Base-by-base conservation (phyloP, 37 sponge, comb jelly and placozoan species). In the Theonella swinhoei region DNA sequence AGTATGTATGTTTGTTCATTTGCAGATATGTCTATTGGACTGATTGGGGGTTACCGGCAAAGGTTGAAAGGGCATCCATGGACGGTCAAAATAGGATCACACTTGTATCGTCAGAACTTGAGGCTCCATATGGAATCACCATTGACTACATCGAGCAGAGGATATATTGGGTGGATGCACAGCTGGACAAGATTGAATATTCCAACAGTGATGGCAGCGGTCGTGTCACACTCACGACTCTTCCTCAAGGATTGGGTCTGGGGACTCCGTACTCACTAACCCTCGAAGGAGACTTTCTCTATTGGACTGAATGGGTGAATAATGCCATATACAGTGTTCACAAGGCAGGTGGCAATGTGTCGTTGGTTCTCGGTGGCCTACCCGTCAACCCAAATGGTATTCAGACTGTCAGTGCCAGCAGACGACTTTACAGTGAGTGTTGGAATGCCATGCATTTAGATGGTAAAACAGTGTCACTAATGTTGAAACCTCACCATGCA, bases 291-390 rank as follows among this genome's bases (percentile, higher is more conserved):
- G 64, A 85, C 59, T 24, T 22, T 0, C 40, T 91, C 38, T 94
- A 83, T 71, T 94, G 83, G 78, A 72, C 88, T 29, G 94, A 94
- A 58, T 90, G 91, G 88, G 28, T 9, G 4, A 36, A 65, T 26
- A 68, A 75, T 20, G 24, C 71, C 20, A 41, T 94, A 4, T 41
- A 31, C 58, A 28, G n/a, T 33, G 60, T 75, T 38, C 33, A 31
- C 70, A 70, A 11, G 32, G 22, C 70, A 1, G 70, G 70, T 23
- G 36, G 70, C 39, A 64, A 58, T 5, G 59, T 62, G 0, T 54
- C 82, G 47, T 0, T n/a, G 33, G 14, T 62, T 34, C 36, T 60
- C 28, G 19, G 30, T 39, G 26, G 19, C 43, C 7, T 66, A 29
- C 24, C 23, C 1, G 22, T 59, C 39, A 34, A 42, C 3, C 79